Percentiles rank a stretch among this genome's conserved stretches.
Evolutionary conservation across 2,888 invertebrate genomes (phyloP).

Genomic region (Cephus spinipes): DNA sequence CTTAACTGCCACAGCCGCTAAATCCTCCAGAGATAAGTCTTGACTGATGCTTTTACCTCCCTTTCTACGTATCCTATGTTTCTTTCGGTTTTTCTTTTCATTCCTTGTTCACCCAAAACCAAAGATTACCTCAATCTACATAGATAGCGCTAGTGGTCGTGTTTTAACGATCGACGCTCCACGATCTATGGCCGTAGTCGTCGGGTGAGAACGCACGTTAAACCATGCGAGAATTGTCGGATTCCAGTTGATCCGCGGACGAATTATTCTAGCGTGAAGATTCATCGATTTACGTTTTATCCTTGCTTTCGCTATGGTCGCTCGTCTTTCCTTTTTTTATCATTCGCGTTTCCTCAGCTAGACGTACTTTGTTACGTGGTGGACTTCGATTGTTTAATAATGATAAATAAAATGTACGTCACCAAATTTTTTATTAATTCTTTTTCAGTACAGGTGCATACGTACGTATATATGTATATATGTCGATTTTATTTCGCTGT

Average conservation of each 20-base stretch:
- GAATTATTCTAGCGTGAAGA: not conserved
- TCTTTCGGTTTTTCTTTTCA: not conserved
- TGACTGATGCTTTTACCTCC: too few relatives aligned
- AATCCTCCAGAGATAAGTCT: too few relatives aligned
- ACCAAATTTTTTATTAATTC: too few relatives aligned
- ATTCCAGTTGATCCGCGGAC: not conserved
- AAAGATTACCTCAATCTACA: constrained; percentile 1
- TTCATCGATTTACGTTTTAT: not conserved
- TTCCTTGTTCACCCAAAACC: not conserved
- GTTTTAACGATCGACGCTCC: not conserved
- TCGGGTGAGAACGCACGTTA: not conserved
- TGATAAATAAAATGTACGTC: not conserved
- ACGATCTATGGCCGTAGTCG: not conserved
- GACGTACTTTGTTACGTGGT: not conserved
- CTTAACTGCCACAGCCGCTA: too few relatives aligned
- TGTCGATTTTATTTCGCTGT: too few relatives aligned
- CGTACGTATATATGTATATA: too few relatives aligned
- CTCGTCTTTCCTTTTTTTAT: not conserved
- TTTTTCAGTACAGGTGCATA: not conserved
- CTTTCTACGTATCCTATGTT: not conserved
- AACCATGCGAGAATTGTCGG: not conserved
- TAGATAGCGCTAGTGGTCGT: not conserved
- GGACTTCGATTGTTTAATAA: not conserved
- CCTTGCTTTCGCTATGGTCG: not conserved
- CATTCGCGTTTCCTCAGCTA: not conserved